Evolutionary conservation across 2,797 vertebrate species (phyloP), one percentile per base, ranked within the genome.

Genomic region (Aeoliscus strigatus): DNA sequence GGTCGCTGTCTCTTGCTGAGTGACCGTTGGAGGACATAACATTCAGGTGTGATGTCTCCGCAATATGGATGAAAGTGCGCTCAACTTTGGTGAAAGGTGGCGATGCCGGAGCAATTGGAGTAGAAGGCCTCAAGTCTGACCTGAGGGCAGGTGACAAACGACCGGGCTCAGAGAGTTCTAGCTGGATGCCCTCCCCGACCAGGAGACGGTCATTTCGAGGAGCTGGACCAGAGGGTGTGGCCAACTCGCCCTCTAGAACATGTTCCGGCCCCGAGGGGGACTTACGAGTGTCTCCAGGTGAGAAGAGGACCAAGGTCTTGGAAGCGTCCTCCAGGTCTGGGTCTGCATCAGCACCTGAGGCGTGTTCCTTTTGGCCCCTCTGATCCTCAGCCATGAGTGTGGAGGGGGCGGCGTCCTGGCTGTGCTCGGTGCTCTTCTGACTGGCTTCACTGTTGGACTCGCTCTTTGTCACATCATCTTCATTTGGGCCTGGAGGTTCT

Each of bases 31-130:
- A 85, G 55, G 81, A 81, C 96, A 98, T 98, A 58, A 98, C 81
- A 0, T 98, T 98, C 8, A 94, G 83, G 78, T 98, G 96, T 9
- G 93, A 91, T 38, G 93, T 97, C 85, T 98, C 96, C 0, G 94
- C 93, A 8, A 98, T 97, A 49, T 97, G 96, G 61, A 97, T 79
- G 60, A 98, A 98, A 1, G 96, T 98, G 73, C 90, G 92, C 77
- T 98, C 96, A 0, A 98, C 93, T 90, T 96, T 97, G 84, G 93
- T 95, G 75, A 98, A 94, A 8, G 93, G 93, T 10, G 94, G 94
- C 33, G 96, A 89, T 12, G 91, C 81, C 0, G 87, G 77, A 47
- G 89, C 87, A 0, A 88, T 69, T 42, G 84, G 28, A 0, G 80
- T 81, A 11, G 77, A 66, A 2, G 91, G 91, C 66, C 90, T 91